Evolutionary conservation across 2,888 invertebrate genomes (phyloP).

Genomic region (Alentia gelatinosa): DNA sequence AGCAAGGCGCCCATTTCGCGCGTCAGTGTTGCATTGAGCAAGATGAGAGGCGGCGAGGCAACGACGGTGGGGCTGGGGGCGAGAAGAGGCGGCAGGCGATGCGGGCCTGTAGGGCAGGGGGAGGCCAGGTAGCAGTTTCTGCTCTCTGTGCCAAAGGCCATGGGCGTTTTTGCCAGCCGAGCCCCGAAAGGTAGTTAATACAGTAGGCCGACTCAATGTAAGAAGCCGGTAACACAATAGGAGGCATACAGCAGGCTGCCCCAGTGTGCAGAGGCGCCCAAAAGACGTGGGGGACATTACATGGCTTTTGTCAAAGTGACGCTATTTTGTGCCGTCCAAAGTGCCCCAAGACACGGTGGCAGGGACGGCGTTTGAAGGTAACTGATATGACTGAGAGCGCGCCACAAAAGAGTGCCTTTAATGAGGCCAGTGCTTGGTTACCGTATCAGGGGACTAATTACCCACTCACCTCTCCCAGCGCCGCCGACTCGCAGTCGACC

Average conservation of each 20-base stretch:
- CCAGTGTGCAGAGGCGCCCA: neutral
- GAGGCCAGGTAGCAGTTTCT: neutral
- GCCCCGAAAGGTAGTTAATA: neutral
- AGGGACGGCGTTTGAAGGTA: conserved; percentile 18
- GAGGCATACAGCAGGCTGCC: neutral
- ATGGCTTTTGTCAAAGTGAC: conserved; percentile 42
- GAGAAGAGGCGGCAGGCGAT: neutral
- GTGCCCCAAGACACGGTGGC: neutral
- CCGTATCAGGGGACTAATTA: conserved; percentile 11
- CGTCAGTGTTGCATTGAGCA: neutral
- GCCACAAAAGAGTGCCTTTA: conserved; percentile 16
- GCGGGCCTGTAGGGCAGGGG: too few species aligned
- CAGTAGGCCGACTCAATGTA: conserved; percentile 1
- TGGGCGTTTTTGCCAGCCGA: neutral
- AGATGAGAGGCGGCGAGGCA: neutral
- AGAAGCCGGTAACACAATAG: conserved; percentile 40
- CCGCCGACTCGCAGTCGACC: neutral
- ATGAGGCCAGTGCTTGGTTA: conserved; percentile 29
- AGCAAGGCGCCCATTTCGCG: neutral
- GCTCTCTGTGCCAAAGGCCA: neutral
- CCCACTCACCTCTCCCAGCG: neutral
- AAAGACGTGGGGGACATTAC: neutral
- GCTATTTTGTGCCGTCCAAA: neutral
- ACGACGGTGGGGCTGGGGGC: neutral
- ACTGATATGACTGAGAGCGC: conserved; percentile 15